Percentiles rank a stretch among this genome's conserved stretches.
Conservation (phyloP, 2,888 invertebrate species). For the Microdon myrmicae region DNA sequence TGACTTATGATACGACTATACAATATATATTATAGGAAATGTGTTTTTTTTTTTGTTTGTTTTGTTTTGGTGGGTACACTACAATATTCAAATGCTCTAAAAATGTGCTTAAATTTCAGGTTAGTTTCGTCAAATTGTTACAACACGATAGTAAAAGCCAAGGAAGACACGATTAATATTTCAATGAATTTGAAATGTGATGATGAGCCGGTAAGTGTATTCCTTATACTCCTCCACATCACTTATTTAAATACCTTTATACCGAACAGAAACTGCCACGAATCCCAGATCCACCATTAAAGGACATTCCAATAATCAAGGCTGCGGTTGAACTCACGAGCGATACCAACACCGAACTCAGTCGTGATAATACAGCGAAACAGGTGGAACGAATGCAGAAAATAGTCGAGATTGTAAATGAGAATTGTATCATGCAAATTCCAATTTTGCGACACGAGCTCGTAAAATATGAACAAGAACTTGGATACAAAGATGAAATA, state of each 20-base stretch:
- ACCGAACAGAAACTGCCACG: slow-evolving; percentile 52
- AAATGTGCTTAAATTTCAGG: slow-evolving; percentile 28
- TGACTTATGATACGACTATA: neutral
- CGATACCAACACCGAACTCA: slow-evolving; percentile 13
- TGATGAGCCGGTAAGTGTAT: slow-evolving; percentile 58
- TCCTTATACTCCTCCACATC: neutral
- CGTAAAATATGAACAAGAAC: slow-evolving; percentile 68
- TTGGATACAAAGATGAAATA: slow-evolving; percentile 71
- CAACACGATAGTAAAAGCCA: slow-evolving; percentile 46
- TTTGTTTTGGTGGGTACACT: neutral
- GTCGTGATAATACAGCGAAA: slow-evolving; percentile 45
- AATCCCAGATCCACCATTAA: slow-evolving; percentile 49
- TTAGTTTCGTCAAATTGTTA: slow-evolving; percentile 53
- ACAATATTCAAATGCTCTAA: too few relatives aligned
- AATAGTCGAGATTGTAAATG: slow-evolving; percentile 72
- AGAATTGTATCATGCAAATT: slow-evolving; percentile 71
- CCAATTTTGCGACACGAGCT: slow-evolving; percentile 69
- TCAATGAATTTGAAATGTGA: slow-evolving; percentile 56
- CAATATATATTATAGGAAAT: neutral
- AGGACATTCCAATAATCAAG: slow-evolving; percentile 56
- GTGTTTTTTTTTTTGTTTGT: neutral
- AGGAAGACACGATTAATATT: slow-evolving; percentile 41
- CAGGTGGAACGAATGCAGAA: slow-evolving; percentile 71
- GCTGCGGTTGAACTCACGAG: slow-evolving; percentile 49
- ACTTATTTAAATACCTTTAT: slow-evolving; percentile 1